Base-by-base conservation (phyloP, 2,797 vertebrate genomes). In the Octomys mimax region DNA sequence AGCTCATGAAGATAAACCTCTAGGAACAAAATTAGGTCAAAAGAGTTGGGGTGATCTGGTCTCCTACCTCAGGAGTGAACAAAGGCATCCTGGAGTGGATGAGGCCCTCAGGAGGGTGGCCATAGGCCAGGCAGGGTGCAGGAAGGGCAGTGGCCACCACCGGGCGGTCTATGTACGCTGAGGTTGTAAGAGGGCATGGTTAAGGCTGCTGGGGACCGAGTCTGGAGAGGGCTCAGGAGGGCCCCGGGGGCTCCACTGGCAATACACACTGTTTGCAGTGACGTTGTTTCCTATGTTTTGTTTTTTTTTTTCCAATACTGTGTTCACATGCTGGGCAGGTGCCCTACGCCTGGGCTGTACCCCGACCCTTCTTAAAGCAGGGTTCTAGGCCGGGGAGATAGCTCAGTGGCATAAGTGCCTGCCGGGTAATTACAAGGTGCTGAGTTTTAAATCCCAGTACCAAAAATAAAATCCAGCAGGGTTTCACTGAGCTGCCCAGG, bases 211-310 rank as follows among this genome's bases (percentile, higher is more conserved):
- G 13, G 36, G 18, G 57, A 26, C 59, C 13, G 2, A 13, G 16
- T 21, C 10, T 59, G n/a, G 39, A 49, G 52, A 7, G 81, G 71
- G 28, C 36, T 22, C 39, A 4, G 13, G 57, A 8, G 31, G 57
- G 16, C 42, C 26, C n/a, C 16, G 21, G 39, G 71, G 36, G 12
- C 49, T 28, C 46, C 54, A 22, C 81, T 21, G 64, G 31, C 33
- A 49, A 33, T 9, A 5, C 0, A 13, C 11, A 19, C 3, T 2
- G 28, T 26, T 0, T 0, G 2, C 10, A 42, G 49, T 42, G 14
- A 54, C 6, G 28, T 2, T 39, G 28, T n/a, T 61, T 96, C 95
- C 96, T 79, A 4, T 79, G 19, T 49, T 6, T 49, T 1, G 4
- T 49, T 6, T 13, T 19, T 54, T 14, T 6, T 18, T 54, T n/a